Evolutionary conservation across 92 coral and sea anemone species (phyloP).

Genomic region (Parazoanthus atlanticus): DNA sequence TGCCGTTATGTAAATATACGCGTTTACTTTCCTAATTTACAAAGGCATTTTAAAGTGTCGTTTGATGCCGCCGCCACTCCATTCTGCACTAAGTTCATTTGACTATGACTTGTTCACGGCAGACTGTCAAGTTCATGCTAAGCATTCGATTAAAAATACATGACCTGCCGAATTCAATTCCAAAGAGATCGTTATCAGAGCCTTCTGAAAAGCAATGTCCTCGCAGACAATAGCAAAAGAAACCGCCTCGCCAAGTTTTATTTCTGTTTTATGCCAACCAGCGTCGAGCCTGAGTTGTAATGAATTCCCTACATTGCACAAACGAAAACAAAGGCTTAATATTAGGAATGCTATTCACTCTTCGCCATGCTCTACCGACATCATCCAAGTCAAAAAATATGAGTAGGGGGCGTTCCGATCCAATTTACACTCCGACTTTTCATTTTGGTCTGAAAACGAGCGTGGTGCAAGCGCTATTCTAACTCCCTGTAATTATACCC

Average conservation of each 20-base stretch:
- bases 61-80: constrained; percentile 30
- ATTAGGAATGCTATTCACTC: background rate
- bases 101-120: constrained; percentile 16
- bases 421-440: constrained; percentile 94
- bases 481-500: constrained; percentile 74
- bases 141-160: constrained; percentile 47
- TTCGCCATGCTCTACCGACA: constrained; percentile 53
- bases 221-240: constrained; percentile 44
- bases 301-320: constrained; percentile 1
- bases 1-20: constrained; percentile 75
- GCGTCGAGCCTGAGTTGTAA: background rate
- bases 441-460: constrained; percentile 80
- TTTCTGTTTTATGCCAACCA: background rate
- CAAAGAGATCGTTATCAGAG: constrained; percentile 64
- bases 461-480: constrained; percentile 62
- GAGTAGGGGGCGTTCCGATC: constrained; percentile 94
- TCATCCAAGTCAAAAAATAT: constrained; percentile 73
- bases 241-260: constrained; percentile 20
- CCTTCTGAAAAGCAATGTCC: constrained; percentile 30
- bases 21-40: constrained; percentile 69
- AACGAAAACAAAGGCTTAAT: background rate
- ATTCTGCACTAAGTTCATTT: constrained; percentile 23
- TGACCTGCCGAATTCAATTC: constrained; percentile 64
- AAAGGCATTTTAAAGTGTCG: constrained; percentile 38
- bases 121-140: constrained; percentile 26